Base-by-base conservation (phyloP, 2,888 invertebrate genomes). In the Syritta pipiens region DNA sequence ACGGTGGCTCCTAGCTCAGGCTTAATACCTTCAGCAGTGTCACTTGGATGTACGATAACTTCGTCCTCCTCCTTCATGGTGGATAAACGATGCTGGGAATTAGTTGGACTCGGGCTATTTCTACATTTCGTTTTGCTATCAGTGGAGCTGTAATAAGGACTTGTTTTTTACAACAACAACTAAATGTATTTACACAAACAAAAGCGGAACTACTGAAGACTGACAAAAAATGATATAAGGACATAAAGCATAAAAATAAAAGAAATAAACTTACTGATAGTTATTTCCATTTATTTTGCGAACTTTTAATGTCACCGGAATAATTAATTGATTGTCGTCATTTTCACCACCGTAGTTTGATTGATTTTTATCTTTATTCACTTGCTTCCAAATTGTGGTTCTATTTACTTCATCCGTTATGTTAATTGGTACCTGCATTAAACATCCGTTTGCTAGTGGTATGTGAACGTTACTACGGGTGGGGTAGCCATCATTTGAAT, bases 391-490 rank as follows among this genome's bases (percentile, higher is more conserved):
- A 85, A 98, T 95, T 26, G 96, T 95, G 22, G 95, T 95, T 88
- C 96, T 96, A 86, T 97, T 95, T 65, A 98, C 95, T 89, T 98
- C 98, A 87, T 98, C 97, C 4, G 96, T 94, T 86, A 97, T 95
- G 87, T 96, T 97, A 83, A 97, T 95, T 28, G 95, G 93, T 28
- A 94, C 91, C 81, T 95, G 89, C 1, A 96, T 96, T 63, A 96
- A 93, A 87, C 96, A 96, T 55, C 96, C 96, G 87, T 96, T 96
- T 57, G 95, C 94, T 83, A 97, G 89, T 87, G 97, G 96, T 65
- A 97, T 91, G 67, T 85, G 86, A 65, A 40, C 81, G 60, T 79
- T 83, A 71, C 51, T 63, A 22, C 88, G 84, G 82, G 90, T 89
- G 26, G 90, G 90, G 83, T 90, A 91, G 84, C 85, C 89, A 53